Conservation (phyloP, 2,797 vertebrate species). For the Sebastes aleutianus region DNA sequence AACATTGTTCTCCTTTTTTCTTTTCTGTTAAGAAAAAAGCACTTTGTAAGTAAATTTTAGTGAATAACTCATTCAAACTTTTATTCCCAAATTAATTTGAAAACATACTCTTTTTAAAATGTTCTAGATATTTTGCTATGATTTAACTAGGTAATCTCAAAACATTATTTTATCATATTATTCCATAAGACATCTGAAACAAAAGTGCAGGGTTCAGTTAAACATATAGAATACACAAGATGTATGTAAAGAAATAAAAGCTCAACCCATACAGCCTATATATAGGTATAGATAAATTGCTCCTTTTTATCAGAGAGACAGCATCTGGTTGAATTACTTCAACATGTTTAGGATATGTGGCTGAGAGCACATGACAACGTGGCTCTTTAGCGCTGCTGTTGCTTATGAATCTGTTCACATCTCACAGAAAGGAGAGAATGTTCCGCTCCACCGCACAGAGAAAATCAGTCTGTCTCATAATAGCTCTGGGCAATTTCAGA, state of each 20-base stretch:
- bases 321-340: not conserved
- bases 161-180: not conserved
- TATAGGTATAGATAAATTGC: not conserved
- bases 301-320: not conserved
- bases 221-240: not conserved
- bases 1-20: not conserved
- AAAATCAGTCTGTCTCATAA: constrained; percentile 75
- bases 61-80: not conserved
- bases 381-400: constrained; percentile 41
- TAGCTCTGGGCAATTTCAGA: constrained; percentile 81
- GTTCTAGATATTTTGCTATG: not conserved
- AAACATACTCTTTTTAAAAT: not conserved
- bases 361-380: constrained; percentile 35
- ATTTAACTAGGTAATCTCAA: not conserved
- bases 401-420: constrained; percentile 70
- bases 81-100: not conserved
- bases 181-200: not conserved
- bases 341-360: constrained; percentile 29
- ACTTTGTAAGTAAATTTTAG: not conserved
- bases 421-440: constrained; percentile 55
- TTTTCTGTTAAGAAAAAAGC: not conserved
- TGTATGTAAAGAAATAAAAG: not conserved
- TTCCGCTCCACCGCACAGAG: constrained; percentile 70
- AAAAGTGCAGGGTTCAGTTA: not conserved
- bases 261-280: not conserved